These are phyloP conservation scores for Dioctria linearis DNA, from an alignment of 2,888 invertebrate species.

Conservation along the genomic window DNA sequence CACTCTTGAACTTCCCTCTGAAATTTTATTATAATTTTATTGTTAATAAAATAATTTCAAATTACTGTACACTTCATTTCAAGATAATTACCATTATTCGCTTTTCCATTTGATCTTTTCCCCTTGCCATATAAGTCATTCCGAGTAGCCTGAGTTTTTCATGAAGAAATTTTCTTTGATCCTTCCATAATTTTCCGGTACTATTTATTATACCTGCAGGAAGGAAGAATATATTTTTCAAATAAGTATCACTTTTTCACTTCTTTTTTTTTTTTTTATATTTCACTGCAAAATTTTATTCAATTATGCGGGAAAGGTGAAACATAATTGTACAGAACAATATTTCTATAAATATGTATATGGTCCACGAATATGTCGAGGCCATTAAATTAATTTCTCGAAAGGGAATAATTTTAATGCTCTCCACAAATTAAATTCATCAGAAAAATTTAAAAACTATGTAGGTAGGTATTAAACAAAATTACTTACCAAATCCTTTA, in stretches of 20 bases:
- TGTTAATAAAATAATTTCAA: not conserved
- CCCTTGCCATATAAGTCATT: conserved; percentile 87
- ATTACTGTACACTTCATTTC: conserved; percentile 3
- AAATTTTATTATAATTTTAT: not conserved
- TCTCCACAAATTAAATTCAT: too few species aligned
- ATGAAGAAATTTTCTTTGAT: conserved; percentile 89
- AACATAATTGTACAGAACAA: too few species aligned
- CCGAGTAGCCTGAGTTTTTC: conserved; percentile 88
- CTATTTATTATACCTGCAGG: conserved; percentile 89
- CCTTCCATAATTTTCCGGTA: conserved; percentile 91
- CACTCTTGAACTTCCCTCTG: conserved; percentile 85
- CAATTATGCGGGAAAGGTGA: too few species aligned
- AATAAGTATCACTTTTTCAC: too few species aligned
- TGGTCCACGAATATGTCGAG: too few species aligned
- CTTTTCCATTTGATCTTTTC: conserved; percentile 86
- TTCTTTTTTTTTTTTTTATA: too few species aligned
- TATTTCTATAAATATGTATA: too few species aligned
- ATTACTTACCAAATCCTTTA: conserved; percentile 88
- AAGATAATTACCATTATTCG: conserved; percentile 82
- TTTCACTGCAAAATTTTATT: too few species aligned
- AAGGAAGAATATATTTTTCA: not conserved
- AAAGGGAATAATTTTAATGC: too few species aligned
- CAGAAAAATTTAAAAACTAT: too few species aligned
- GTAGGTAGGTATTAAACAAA: conserved; percentile 57
- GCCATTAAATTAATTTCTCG: too few species aligned